Evolutionary conservation across 2,113 vertebrate genomes (phyloP).

Genomic region (Dermatemys mawii): DNA sequence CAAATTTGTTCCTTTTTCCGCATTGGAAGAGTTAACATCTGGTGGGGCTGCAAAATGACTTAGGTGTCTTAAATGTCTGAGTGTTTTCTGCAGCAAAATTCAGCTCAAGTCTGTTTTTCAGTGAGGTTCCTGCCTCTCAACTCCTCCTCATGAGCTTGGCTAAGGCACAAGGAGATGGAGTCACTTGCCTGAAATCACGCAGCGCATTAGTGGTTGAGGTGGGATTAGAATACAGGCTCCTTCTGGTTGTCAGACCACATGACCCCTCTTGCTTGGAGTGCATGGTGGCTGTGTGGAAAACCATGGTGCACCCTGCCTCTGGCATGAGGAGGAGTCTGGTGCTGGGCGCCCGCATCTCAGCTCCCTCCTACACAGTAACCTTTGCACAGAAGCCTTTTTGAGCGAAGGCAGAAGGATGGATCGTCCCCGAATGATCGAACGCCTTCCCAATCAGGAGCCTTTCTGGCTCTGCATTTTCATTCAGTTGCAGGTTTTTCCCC

Average conservation of each 20-base stretch:
- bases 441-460: background rate
- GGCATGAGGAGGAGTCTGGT: background rate
- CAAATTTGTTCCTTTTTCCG: background rate
- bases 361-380: background rate
- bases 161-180: background rate
- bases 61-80: background rate
- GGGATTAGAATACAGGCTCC: background rate
- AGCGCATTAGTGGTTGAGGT: background rate
- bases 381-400: background rate
- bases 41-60: accelerated
- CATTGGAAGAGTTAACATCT: background rate
- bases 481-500: slow-evolving; percentile 67
- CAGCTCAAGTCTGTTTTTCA: background rate
- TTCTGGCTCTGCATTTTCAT: slow-evolving; percentile 27
- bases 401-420: background rate
- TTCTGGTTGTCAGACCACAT: background rate
- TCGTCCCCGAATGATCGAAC: background rate
- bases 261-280: background rate
- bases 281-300: background rate
- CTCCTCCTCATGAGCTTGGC: background rate
- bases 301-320: background rate
- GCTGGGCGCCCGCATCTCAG: background rate
- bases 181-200: background rate
- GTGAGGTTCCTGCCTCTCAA: background rate
- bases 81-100: background rate